Base-by-base conservation (phyloP, 2,113 vertebrate genomes). In the Orcinus orca region DNA sequence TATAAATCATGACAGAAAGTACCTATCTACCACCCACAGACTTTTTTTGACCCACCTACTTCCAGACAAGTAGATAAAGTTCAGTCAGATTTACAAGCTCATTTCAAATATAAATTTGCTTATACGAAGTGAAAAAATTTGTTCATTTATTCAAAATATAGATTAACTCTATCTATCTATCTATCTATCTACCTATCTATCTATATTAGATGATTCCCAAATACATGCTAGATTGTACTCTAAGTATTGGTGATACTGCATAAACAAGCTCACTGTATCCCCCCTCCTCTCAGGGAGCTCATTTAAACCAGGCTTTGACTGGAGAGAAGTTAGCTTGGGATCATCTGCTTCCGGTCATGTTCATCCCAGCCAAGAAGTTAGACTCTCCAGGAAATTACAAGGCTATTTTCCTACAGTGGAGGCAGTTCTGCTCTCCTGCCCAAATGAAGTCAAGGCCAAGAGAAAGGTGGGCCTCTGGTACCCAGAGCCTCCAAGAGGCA, bases 331-430 rank as follows among this genome's bases (percentile, higher is more conserved):
- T 47, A 41, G 12, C 31, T 73, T 67, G 38, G 14, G 73, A 73
- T 29, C 17, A 50, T 8, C 21, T 41, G 11, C n/a, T 94, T 81
- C 31, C 13, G 3, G 21, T 76, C 41, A 68, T 55, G 4, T 68
- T 76, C 6, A n/a, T 23, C 76, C 10, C n/a, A 68, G 15, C 6
- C n/a, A 31, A 25, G 18, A 79, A 83, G 41, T 41, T 5, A 36
- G 53, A 53, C n/a, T 58, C 6, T 53, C 11, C 2, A n/a, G 38
- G n/a, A 82, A 67, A n/a, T 2, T 60, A 47, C 26, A 50, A 82
- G 7, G 2, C 8, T 60, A 7, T 82, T 41, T 1, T 25, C 15
- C 2, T 4, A 38, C 5, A 31, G 13, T 25, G 18, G 9, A 14
- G 58, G 17, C 5, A 71, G 11, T 41, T 44, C 26, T 77, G n/a